Evolutionary conservation across 2,888 invertebrate species (phyloP).

Genomic region (Empis livida): DNA sequence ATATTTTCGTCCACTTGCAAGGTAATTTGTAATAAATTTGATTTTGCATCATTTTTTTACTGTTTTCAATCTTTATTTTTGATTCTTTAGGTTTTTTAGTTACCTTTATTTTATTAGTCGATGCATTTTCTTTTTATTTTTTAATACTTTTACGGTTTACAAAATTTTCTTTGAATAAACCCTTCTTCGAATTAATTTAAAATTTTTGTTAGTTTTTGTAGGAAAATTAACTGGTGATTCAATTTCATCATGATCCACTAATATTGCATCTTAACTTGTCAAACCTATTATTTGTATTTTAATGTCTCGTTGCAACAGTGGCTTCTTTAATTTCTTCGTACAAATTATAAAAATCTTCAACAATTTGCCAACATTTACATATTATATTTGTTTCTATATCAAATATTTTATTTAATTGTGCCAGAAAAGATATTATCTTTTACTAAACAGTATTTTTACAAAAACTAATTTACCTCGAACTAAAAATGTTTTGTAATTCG

Average conservation of each 20-base stretch:
- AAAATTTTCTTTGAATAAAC: no score
- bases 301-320: no score
- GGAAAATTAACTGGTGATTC: no score
- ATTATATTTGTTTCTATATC: constrained; percentile 9
- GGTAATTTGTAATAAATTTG: no score
- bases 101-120: no score
- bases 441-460: neutral
- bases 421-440: neutral
- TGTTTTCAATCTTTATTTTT: neutral
- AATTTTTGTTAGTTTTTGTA: no score
- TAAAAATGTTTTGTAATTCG: constrained; percentile 29
- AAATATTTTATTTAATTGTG: neutral
- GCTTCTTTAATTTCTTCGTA: constrained; percentile 8
- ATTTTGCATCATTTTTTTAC: no score
- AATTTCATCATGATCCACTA: neutral
- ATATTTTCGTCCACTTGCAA: no score
- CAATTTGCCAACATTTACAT: constrained; percentile 12
- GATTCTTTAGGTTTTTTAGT: no score
- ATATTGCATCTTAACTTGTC: neutral
- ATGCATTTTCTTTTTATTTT: no score
- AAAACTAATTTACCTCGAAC: constrained; percentile 26
- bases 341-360: constrained; percentile 12
- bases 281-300: neutral
- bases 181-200: no score
- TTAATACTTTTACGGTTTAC: no score